Conservation (phyloP, 2,888 invertebrate genomes). For the Priocnemis perturbator region DNA sequence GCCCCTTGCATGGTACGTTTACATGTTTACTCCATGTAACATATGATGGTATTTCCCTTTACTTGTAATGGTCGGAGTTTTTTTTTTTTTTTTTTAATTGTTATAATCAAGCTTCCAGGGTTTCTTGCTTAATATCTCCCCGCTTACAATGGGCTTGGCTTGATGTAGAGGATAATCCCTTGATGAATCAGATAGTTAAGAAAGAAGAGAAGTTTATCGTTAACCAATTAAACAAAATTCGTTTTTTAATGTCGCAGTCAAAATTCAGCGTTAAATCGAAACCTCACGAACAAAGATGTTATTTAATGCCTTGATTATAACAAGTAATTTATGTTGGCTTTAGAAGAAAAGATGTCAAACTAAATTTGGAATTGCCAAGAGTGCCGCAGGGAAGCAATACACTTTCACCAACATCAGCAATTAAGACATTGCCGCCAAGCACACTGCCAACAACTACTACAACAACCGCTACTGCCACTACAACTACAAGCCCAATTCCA, state of each 20-base stretch:
- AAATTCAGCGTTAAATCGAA: too few relatives aligned
- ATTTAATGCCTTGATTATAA: background rate
- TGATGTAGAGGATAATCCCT: background rate
- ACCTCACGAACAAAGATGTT: background rate
- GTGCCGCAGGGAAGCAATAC: slow-evolving; percentile 70
- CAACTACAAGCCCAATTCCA: slow-evolving; percentile 77
- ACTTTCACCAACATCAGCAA: slow-evolving; percentile 66
- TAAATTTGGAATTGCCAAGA: slow-evolving; percentile 72
- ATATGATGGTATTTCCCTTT: slow-evolving; percentile 10
- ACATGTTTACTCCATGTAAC: too few relatives aligned
- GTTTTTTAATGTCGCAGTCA: too few relatives aligned
- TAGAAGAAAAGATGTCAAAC: slow-evolving; percentile 72
- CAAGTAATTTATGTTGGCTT: slow-evolving; percentile 47
- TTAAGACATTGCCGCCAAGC: slow-evolving; percentile 66
- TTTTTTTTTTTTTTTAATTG: background rate
- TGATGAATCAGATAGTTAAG: too few relatives aligned
- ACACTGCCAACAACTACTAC: slow-evolving; percentile 68
- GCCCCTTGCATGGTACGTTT: too few relatives aligned
- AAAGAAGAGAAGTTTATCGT: too few relatives aligned
- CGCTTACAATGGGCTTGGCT: slow-evolving; percentile 1
- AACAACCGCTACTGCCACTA: slow-evolving; percentile 75
- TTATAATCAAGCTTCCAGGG: background rate
- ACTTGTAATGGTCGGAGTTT: too few relatives aligned
- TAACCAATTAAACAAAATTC: too few relatives aligned
- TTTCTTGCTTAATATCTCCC: background rate